A percentile compares a stretch with the other conserved stretches of the same genome.
phyloP scores from a whole-genome alignment of 2,888 invertebrate species.

The Eupithecia abbreviata region DNA sequence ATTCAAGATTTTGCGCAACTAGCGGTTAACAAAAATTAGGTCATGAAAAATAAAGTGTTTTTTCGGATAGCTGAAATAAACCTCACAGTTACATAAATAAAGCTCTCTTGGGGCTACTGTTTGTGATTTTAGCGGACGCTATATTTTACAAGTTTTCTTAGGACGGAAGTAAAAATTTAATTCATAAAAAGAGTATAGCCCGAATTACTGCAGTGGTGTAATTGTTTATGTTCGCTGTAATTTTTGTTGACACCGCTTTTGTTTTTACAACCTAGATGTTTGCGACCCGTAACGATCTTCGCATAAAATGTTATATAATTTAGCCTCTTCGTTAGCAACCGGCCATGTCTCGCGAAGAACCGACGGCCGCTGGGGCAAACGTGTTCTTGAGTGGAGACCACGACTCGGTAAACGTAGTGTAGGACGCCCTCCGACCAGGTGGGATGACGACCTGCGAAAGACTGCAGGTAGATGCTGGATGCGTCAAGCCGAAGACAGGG shows the following conservation, averaged over 20 bases:
- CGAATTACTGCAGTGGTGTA: conserved; percentile 14
- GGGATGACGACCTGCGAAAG: too few species aligned
- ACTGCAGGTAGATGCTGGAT: too few species aligned
- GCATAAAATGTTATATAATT: conserved; percentile 26
- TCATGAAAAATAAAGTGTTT: conserved; percentile 48
- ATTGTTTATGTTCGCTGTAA: conserved; percentile 22
- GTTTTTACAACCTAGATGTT: conserved; percentile 25
- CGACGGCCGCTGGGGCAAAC: too few species aligned
- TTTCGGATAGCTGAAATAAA: conserved; percentile 51
- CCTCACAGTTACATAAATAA: conserved; percentile 61
- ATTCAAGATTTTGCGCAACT: conserved; percentile 29
- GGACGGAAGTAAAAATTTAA: conserved; percentile 52
- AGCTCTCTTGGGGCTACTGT: conserved; percentile 50
- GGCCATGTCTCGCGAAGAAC: too few species aligned
- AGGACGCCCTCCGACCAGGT: too few species aligned
- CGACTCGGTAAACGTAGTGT: too few species aligned
- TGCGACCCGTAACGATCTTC: conserved; percentile 19
- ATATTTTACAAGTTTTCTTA: conserved; percentile 55
- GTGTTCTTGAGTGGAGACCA: too few species aligned
- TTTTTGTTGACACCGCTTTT: conserved; percentile 15
- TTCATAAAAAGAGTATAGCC: conserved; percentile 19
- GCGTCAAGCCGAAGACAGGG: too few species aligned
- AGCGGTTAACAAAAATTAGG: conserved; percentile 25
- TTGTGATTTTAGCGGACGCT: conserved; percentile 55
- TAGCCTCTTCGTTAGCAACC: conserved; percentile 20